phyloP scores from a whole-genome alignment of 2,113 vertebrate genomes.

The Lophotis ruficrista region DNA sequence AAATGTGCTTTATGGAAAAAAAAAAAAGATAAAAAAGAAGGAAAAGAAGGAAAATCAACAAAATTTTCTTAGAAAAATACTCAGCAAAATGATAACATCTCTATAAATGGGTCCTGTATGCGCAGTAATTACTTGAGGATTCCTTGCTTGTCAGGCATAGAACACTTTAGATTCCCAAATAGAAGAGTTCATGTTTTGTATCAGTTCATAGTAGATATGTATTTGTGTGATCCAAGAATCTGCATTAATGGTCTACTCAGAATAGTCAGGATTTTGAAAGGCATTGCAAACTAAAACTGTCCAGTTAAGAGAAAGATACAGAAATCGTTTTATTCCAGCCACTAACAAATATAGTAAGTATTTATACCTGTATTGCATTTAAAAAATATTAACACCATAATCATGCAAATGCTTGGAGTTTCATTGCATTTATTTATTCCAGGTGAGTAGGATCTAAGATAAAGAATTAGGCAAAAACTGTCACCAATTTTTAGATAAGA shows the following conservation, averaged over 20 bases:
- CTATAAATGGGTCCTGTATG: not conserved
- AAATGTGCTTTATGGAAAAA: too few relatives aligned
- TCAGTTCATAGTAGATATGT: not conserved
- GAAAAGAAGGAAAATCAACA: too few relatives aligned
- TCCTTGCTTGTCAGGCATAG: not conserved
- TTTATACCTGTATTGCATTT: not conserved
- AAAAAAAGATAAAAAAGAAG: too few relatives aligned
- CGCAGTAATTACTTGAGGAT: not conserved
- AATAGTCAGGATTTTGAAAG: not conserved
- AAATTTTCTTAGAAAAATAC: too few relatives aligned
- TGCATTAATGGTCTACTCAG: not conserved
- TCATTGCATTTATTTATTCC: not conserved
- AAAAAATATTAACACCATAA: not conserved
- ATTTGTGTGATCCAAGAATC: not conserved
- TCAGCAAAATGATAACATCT: too few relatives aligned
- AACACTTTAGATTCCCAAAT: not conserved
- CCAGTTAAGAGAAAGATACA: not conserved
- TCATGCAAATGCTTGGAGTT: not conserved
- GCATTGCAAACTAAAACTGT: not conserved
- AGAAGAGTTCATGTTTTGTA: not conserved
- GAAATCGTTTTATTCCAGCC: not conserved
- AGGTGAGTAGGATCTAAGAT: not conserved
- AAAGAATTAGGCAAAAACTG: not conserved
- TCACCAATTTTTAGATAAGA: not conserved
- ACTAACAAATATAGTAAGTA: not conserved